These are phyloP conservation scores for Columba guinea DNA, from an alignment of 2,797 vertebrate genomes.

Conservation along the genomic window DNA sequence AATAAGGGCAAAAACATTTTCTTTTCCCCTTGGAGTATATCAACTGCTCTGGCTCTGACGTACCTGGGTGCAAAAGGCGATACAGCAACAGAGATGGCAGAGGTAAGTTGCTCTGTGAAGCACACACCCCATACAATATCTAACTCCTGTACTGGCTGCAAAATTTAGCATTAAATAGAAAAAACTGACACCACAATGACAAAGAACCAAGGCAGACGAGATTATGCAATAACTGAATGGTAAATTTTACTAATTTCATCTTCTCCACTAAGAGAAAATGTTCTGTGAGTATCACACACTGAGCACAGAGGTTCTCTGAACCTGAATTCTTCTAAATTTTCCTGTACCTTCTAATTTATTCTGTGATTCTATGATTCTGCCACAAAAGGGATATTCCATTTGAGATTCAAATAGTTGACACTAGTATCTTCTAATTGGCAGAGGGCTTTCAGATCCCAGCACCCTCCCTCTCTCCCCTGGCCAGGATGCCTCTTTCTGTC, in stretches of 20 bases:
- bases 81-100: conserved; percentile 70
- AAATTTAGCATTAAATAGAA: not conserved
- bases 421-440: not conserved
- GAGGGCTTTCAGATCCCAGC: not conserved
- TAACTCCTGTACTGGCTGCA: not conserved
- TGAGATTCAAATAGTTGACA: not conserved
- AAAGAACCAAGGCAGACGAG: not conserved
- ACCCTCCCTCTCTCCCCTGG: not conserved
- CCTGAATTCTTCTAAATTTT: not conserved
- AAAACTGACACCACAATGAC: not conserved
- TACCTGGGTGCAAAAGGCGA: conserved; percentile 60
- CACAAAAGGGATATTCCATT: not conserved
- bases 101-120: conserved; percentile 41
- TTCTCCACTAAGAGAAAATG: not conserved
- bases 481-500: not conserved
- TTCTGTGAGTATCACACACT: not conserved
- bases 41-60: conserved; percentile 63
- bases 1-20: conserved; percentile 70
- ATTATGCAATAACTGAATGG: not conserved
- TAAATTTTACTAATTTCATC: not conserved
- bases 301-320: not conserved
- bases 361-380: not conserved
- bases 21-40: conserved; percentile 74
- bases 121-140: not conserved
- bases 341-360: not conserved